Evolutionary conservation across 92 coral and sea anemone genomes (phyloP).

Genomic region (Porites rus): DNA sequence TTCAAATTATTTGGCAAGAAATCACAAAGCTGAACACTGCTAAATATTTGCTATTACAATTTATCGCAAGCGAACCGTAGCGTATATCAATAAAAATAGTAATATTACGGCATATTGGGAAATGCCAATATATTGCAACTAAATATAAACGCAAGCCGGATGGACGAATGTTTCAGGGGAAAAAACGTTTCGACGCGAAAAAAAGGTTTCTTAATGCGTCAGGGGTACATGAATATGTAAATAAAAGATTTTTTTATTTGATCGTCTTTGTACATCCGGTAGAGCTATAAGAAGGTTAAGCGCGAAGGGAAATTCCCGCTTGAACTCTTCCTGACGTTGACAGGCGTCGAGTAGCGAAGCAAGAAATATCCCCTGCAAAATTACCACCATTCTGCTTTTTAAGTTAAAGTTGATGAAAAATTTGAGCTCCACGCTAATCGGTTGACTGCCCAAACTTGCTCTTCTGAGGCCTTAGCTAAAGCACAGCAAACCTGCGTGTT

Average conservation of each 20-base stretch:
- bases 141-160: background rate
- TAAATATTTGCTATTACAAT: background rate
- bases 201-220: background rate
- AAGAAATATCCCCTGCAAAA: background rate
- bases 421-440: background rate
- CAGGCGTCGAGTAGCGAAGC: background rate
- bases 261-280: slow-evolving; percentile 22
- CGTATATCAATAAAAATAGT: background rate
- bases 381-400: background rate
- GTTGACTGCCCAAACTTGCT: background rate
- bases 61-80: background rate
- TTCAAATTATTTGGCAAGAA: background rate
- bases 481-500: background rate
- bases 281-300: background rate
- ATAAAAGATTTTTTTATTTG: background rate
- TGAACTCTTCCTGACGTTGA: background rate
- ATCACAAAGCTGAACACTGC: background rate
- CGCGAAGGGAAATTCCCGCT: slow-evolving; percentile 32
- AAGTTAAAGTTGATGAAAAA: background rate
- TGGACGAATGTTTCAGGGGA: background rate
- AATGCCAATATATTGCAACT: background rate
- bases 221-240: background rate
- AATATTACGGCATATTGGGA: background rate
- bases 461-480: background rate
- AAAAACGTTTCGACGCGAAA: background rate